Evolutionary conservation across 1,140 invertebrate genomes (phyloP), one percentile per base, ranked within the genome.

Genomic region (Bombus waltoni): DNA sequence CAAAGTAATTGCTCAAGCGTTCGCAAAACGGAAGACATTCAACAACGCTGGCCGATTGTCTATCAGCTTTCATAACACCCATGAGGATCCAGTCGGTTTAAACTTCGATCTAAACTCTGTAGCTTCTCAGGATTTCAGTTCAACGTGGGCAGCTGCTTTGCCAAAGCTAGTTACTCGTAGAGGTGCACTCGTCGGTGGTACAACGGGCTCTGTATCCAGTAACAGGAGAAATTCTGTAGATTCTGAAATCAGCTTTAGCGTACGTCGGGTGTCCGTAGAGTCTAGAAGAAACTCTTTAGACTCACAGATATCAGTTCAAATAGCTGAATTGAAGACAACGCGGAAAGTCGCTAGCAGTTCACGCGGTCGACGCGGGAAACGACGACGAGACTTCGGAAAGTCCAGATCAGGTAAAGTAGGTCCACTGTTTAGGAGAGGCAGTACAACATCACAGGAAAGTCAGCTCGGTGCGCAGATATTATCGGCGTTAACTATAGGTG

Each of bases 1-100:
- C 93, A 98, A 98, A 94, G 96, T 99, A 40, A 98, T 99, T 77
- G 98, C 98, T 18, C 97, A 98, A 93, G 98, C 98, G 3, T 99
- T 98, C 96, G 97, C 97, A 1, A 98, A 98, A 86, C 96, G 98
- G n/a, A 97, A 98, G 91, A 97, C 98, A 83, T 97, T 98, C 81
- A 97, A 98, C 82, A 97, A 97, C 91, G 96, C 96, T 78, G 98
- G 98, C 1, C 95, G 97, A n/a, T 95, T 99, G 35, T 98, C 98
- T 62, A 97, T 99, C 88, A 98, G 97, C 90, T 97, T 98, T 83
- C 96, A 97, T 74, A 98, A 98, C 89, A 97, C 97, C 11, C 97
- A 98, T 89, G 98, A 98, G 75, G 98, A 99, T 96, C 98, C 98
- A 15, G 97, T 98, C 22, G 98, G 98, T 11, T 95, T 99, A 74